Base-by-base conservation (phyloP, 2,888 invertebrate genomes). In the Eristalis arbustorum region DNA sequence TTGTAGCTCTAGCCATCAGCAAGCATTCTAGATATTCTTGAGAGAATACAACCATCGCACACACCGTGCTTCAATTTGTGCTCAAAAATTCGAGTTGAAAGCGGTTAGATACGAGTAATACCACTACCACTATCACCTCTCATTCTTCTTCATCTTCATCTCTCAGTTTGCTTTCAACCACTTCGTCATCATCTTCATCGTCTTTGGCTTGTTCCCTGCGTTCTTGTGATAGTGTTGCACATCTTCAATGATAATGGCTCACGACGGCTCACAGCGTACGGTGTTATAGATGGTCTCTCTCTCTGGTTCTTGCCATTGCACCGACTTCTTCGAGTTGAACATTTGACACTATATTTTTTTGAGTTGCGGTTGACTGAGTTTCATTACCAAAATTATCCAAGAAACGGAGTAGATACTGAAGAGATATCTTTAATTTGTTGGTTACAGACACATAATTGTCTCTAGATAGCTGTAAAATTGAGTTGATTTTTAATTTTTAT, bases 1-100 rank as follows among this genome's bases (percentile, higher is more conserved):
- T 91, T 92, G 92, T 92, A 91, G 92, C 92, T 85, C 34, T 89
- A 91, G 89, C 90, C 89, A 90, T 88, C 88, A 89, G 90, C 89
- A 90, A 90, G 88, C 88, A 90, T 88, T 89, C 89, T 90, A 90
- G 89, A 83, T 84, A 72, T 83, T 85, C 79, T 76, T 80, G 64
- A 88, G 84, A 85, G 49, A 49, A 49, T 49, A 49, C 8, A 18
- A 49, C 71, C 62, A 77, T 78, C 78, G 73, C 62, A 63, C 31
- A 57, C 40, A 80, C 68, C 11, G 14, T 64, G 68, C 84, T 62
- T 77, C 78, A 77, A 74, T 83, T 87, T 87, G 23, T 64, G 40
- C 87, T 87, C 87, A 87, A 87, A 31, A 59, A 87, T 49, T 78
- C 78, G 78, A 87, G 87, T 83, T 75, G 71, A 75, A 83, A 79